Evolutionary conservation across 2,113 vertebrate genomes (phyloP), one percentile per base, ranked within the genome.

Genomic region (Harpagus bidentatus): DNA sequence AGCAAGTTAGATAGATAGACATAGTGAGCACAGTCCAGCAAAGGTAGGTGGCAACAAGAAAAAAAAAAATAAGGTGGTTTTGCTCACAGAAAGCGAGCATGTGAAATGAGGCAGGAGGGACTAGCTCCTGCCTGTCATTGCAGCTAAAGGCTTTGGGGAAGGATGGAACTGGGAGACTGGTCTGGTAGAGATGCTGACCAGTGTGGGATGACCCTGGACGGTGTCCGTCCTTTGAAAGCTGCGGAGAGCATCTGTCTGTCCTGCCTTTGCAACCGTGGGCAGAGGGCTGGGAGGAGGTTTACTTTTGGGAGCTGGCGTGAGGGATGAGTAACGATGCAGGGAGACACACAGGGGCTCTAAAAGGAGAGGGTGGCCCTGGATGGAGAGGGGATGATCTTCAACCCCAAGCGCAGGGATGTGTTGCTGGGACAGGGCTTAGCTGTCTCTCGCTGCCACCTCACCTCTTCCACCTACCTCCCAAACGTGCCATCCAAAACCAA

Each of bases 281-380:
- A 78, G 73, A 38, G 53, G 38, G 28, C 28, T 1, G 26, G 6
- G 26, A 66, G 31, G 1, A 45, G 74, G 22, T 69, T 48, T 26
- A 13, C 1, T 59, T 62, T 69, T 34, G 58, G 52, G 71, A 88
- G 47, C 42, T 63, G 43, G 22, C 16, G 8, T 40, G 12, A 48
- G 86, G 58, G 34, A 31, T 43, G 36, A 61, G 48, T 38, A n/a
- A 19, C 2, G 10, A 26, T 5, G 21, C 38, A 22, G 69, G 62
- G n/a, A 42, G 16, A 19, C 4, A 4, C 2, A 4, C 10, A 7
- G 0, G 6, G 50, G 34, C 16, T 66, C 6, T 71, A 8, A 63
- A 90, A 50, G n/a, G 61, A 62, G 52, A 67, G 25, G 16, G 10
- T 80, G 53, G 16, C 31, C 21, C 43, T 77, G 76, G 4, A 11